These are phyloP conservation scores for Lithosia quadra DNA, from an alignment of 2,888 invertebrate species.

Conservation along the genomic window DNA sequence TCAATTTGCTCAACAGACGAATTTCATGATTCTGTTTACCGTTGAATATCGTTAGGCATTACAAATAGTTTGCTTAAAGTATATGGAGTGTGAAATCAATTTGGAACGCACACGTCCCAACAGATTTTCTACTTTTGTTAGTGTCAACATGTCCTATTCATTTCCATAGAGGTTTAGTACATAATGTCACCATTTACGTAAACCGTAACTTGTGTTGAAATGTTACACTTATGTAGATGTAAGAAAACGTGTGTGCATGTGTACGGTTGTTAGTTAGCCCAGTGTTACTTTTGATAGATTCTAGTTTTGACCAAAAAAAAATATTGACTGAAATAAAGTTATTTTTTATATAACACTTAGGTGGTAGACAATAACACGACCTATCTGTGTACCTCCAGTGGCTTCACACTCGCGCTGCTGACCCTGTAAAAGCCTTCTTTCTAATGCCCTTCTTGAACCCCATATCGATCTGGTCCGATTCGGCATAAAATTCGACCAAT, in stretches of 20 bases:
- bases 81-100: constrained; percentile 24
- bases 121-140: constrained; percentile 10
- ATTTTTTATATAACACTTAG: too few relatives aligned
- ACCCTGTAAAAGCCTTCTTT: too few relatives aligned
- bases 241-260: constrained; percentile 12
- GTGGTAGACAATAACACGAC: too few relatives aligned
- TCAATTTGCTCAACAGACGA: not conserved
- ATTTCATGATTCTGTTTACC: not conserved
- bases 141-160: constrained; percentile 18
- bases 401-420: too few relatives aligned
- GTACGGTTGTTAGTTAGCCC: not conserved
- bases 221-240: constrained; percentile 19
- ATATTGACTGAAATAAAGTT: not conserved
- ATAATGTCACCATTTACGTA: constrained; percentile 22
- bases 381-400: too few relatives aligned
- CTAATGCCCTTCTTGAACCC: too few relatives aligned
- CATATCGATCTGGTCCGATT: too few relatives aligned
- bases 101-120: constrained; percentile 9
- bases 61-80: constrained; percentile 1
- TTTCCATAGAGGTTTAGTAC: constrained; percentile 5
- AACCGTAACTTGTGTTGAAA: constrained; percentile 34
- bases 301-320: not conserved
- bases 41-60: not conserved
- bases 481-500: too few relatives aligned
- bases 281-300: constrained; percentile 11